Evolutionary conservation across 2,888 invertebrate species (phyloP).

Genomic region (Zhengitettix transpicula): DNA sequence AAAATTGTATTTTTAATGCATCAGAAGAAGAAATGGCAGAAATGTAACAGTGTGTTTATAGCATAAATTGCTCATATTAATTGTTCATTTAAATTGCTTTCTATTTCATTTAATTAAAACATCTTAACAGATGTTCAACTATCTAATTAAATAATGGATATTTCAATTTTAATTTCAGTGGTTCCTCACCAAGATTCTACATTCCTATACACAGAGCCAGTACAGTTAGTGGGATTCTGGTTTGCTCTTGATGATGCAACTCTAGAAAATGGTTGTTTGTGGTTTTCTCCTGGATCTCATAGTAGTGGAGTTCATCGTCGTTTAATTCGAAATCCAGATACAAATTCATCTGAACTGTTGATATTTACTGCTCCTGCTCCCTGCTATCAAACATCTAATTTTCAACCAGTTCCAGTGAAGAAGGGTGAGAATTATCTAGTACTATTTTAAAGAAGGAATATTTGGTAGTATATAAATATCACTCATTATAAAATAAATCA

Average conservation of each 20-base stretch:
- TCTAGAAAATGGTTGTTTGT: conserved; percentile 84
- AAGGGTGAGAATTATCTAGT: conserved; percentile 43
- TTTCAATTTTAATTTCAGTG: conserved; percentile 35
- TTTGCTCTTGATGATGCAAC: conserved; percentile 90
- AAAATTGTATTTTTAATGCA: too few relatives aligned
- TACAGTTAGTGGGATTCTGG: conserved; percentile 75
- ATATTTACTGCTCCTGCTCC: conserved; percentile 53
- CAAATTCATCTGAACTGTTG: conserved; percentile 37
- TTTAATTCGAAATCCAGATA: conserved; percentile 52
- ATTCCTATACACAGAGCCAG: conserved; percentile 72
- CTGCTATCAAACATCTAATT: conserved; percentile 54
- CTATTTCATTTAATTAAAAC: too few relatives aligned
- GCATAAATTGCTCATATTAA: too few relatives aligned
- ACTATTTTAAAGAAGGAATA: neutral
- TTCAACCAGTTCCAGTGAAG: conserved; percentile 59
- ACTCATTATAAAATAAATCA: too few relatives aligned
- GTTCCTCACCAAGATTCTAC: conserved; percentile 72
- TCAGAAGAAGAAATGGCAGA: too few relatives aligned
- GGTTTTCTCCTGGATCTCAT: conserved; percentile 85
- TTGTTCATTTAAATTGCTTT: too few relatives aligned
- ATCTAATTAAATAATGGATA: too few relatives aligned
- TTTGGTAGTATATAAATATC: too few relatives aligned
- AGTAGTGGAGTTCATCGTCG: conserved; percentile 61
- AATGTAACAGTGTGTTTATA: too few relatives aligned
- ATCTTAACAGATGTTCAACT: too few relatives aligned